Evolutionary conservation across 2,888 invertebrate genomes (phyloP).

Genomic region (Graphium colonna): DNA sequence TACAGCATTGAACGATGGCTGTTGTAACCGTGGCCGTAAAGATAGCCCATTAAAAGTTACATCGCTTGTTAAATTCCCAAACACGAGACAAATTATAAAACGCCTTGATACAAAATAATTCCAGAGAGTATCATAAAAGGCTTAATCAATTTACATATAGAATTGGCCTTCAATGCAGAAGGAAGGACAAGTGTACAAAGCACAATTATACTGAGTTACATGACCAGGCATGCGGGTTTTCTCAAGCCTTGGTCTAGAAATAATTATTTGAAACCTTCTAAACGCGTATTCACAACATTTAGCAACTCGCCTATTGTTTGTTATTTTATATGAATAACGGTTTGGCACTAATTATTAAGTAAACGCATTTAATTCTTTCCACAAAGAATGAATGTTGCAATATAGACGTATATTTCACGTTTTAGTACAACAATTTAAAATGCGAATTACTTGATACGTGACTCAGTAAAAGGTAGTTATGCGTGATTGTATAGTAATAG

Average conservation of each 20-base stretch:
- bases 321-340: conserved; percentile 1
- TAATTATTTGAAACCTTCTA: conserved; percentile 22
- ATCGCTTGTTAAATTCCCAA: not conserved
- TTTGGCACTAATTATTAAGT: conserved; percentile 10
- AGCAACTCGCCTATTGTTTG: conserved; percentile 17
- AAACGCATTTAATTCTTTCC: not conserved
- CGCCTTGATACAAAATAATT: not conserved
- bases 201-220: conserved; percentile 17
- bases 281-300: conserved; percentile 16
- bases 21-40: not conserved
- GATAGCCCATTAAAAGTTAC: conserved; percentile 1
- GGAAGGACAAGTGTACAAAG: conserved; percentile 20
- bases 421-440: not conserved
- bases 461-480: too few relatives aligned
- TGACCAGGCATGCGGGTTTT: conserved; percentile 21
- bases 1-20: too few relatives aligned
- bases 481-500: too few relatives aligned
- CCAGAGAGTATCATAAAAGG: not conserved
- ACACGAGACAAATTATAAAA: conserved; percentile 2
- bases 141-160: conserved; percentile 3
- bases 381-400: not conserved
- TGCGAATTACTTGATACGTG: too few relatives aligned
- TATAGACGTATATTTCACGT: not conserved
- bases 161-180: conserved; percentile 15
- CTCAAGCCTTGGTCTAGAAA: conserved; percentile 24